Evolutionary conservation across 2,797 vertebrate genomes (phyloP), one percentile per base, ranked within the genome.

Genomic region (Bradypus variegatus): DNA sequence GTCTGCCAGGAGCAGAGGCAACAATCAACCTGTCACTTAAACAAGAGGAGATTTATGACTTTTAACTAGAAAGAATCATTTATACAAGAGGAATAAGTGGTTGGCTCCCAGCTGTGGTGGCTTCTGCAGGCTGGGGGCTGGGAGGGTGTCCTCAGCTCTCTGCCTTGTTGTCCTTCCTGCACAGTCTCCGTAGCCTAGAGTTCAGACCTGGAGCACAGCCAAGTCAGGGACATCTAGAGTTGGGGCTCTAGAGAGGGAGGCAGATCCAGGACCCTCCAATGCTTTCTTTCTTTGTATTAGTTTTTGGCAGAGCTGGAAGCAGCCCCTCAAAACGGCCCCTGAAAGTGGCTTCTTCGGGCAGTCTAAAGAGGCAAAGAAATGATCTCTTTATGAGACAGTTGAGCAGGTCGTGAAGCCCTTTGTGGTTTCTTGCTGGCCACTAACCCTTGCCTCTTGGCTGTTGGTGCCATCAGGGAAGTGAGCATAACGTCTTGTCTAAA

Each of bases 41-140:
- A 94, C 23, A 65, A 67, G 92, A 85, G 41, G 55, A 92, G 65
- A 95, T 91, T 91, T 86, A 89, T 70, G 86, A 93, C 77, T 90
- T 89, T 70, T 6, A 79, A 62, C 80, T 80, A 27, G 23, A 88
- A 91, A 91, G 79, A 90, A 88, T 18, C 31, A 6, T 76, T 90
- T 90, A 83, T 80, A 21, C n/a, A 83, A 77, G 72, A 67, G 67
- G 50, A 41, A 58, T 36, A 38, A 27, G 73, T 70, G 77, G 62
- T 81, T 80, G 85, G n/a, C 70, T 91, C 27, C 73, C 86, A 69
- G 93, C 70, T 72, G 38, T 23, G n/a, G 69, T 33, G 29, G 50
- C 31, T 48, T 55, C 21, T 38, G 29, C 13, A 21, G 58, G 10
- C 62, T 2, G 36, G 45, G 78, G 77, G 75, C 55, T n/a, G 21